Evolutionary conservation across 2,888 invertebrate species (phyloP), one percentile per base, ranked within the genome.

Genomic region (Stenolophus ochropezus): DNA sequence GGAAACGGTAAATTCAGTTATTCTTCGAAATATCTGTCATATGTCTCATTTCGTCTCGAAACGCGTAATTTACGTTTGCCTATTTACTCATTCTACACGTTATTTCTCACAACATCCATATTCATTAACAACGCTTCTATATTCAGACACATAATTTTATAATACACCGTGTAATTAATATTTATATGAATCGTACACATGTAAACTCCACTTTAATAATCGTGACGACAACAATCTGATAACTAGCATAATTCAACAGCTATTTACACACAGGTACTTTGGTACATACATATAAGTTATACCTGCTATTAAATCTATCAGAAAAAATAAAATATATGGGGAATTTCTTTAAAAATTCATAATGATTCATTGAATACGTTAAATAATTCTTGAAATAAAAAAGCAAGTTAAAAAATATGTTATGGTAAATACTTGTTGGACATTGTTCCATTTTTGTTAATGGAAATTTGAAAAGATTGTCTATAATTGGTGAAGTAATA

Each of bases 401-500:
- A n/a, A n/a, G n/a, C n/a, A n/a, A n/a, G n/a, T n/a, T n/a, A n/a
- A n/a, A n/a, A n/a, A n/a, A n/a, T n/a, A n/a, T n/a, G n/a, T n/a
- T n/a, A n/a, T n/a, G n/a, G n/a, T n/a, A n/a, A n/a, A n/a, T 16
- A 49, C 4, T 49, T 49, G 4, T n/a, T 49, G n/a, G 8, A 51
- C 5, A 16, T 42, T 11, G 11, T 8, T 42, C 8, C 33, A 51
- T 51, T 51, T 51, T 16, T 51, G 5, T 51, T 1, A 51, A n/a
- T 51, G 25, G 14, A 61, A 25, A 61, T 14, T 53, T 56, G 21
- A 61, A 25, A 61, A 25, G 23, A 61, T 14, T 61, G 61, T 25
- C 25, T 25, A 61, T 61, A 58, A 58, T 61, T 61, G 61, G 61
- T 61, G 23, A 61, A 61, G 61, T 61, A 61, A 25, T 61, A 61